These are phyloP conservation scores for Ceraclea dissimilis DNA, from an alignment of 2,888 invertebrate species.

Conservation along the genomic window DNA sequence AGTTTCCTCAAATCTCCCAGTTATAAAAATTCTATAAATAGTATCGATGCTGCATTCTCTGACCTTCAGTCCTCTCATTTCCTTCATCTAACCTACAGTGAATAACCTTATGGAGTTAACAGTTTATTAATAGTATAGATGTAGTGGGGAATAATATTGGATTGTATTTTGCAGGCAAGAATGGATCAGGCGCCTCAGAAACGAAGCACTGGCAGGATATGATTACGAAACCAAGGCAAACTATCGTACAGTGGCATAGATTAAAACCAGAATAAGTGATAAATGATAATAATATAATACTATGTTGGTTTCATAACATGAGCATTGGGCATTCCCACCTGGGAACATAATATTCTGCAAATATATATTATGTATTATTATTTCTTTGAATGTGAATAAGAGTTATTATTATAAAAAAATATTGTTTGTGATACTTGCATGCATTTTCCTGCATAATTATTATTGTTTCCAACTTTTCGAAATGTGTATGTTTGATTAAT, in stretches of 20 bases:
- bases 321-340: background rate
- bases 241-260: slow-evolving; percentile 95
- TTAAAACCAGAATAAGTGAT: slow-evolving; percentile 77
- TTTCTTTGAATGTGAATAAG: background rate
- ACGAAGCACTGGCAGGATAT: slow-evolving; percentile 98
- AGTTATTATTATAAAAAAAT: slow-evolving; percentile 3
- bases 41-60: no score
- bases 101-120: no score
- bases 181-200: slow-evolving; percentile 90
- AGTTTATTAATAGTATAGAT: no score
- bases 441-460: no score
- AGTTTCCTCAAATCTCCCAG: no score
- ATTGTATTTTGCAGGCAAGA: slow-evolving; percentile 64
- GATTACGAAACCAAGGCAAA: slow-evolving; percentile 94
- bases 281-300: background rate
- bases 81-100: no score
- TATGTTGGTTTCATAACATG: background rate
- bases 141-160: no score
- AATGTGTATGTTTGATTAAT: no score
- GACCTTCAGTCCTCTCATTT: no score
- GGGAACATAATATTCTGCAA: slow-evolving; percentile 1
- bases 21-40: no score
- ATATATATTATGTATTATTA: background rate
- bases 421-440: slow-evolving; percentile 2
- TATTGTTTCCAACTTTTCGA: no score